Evolutionary conservation across 2,113 vertebrate species (phyloP).

Genomic region (Plestiodon gilberti): DNA sequence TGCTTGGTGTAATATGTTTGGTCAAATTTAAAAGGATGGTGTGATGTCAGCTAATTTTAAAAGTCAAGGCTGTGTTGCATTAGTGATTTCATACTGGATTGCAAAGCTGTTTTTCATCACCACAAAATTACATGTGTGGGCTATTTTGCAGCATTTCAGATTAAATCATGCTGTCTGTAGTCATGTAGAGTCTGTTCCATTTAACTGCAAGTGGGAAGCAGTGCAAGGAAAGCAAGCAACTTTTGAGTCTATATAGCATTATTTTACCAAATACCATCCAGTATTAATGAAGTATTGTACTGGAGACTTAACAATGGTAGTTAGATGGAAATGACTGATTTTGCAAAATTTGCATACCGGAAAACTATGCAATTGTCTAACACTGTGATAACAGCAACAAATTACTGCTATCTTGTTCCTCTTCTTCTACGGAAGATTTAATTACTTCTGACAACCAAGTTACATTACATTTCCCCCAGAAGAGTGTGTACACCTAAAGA

Average conservation of each 20-base stretch:
- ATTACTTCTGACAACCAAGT: conserved; percentile 39
- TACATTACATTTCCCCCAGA: conserved; percentile 27
- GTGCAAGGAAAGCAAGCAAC: not conserved
- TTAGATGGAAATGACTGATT: conserved; percentile 26
- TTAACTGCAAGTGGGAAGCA: not conserved
- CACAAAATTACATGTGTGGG: conserved; percentile 16
- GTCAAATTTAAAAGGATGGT: conserved; percentile 3
- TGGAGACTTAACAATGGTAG: conserved; percentile 14
- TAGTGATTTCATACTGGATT: not conserved
- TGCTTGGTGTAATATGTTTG: conserved; percentile 11
- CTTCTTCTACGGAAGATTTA: conserved; percentile 44
- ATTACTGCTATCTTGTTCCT: conserved; percentile 38
- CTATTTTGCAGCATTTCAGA: not conserved
- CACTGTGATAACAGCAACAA: conserved; percentile 33
- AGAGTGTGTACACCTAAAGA: conserved; percentile 24
- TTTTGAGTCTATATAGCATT: conserved; percentile 4
- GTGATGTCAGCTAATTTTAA: conserved; percentile 32
- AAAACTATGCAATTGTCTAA: conserved; percentile 27
- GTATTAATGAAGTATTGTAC: conserved; percentile 28
- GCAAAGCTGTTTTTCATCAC: conserved; percentile 9
- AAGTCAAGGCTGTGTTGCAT: conserved; percentile 32
- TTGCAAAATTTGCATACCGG: conserved; percentile 32
- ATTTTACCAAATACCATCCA: conserved; percentile 7
- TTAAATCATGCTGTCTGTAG: conserved; percentile 15
- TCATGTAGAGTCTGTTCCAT: not conserved